A percentile compares a stretch with the other conserved stretches of the same genome.
Evolutionary conservation across 2,113 vertebrate species (phyloP).

Genomic region (Gallinago media): DNA sequence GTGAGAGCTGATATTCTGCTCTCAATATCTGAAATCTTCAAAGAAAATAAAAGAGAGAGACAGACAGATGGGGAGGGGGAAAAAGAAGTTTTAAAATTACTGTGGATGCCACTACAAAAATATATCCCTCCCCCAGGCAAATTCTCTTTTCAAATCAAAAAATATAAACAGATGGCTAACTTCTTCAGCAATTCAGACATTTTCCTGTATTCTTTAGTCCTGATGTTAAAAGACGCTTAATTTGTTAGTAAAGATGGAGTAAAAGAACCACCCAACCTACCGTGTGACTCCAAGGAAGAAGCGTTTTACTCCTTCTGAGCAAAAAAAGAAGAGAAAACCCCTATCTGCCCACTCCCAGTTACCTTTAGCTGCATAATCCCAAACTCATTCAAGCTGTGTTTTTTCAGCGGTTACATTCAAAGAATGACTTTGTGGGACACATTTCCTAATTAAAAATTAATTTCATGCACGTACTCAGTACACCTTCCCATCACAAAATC

Average conservation of each 20-base stretch:
- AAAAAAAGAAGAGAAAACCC: neutral
- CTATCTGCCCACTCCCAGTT: neutral
- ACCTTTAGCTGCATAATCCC: neutral
- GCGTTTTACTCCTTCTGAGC: constrained; percentile 19
- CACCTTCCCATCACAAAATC: neutral
- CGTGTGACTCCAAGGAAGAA: neutral
- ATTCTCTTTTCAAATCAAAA: neutral
- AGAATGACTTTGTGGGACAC: neutral
- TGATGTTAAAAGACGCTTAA: neutral
- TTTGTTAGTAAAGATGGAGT: neutral
- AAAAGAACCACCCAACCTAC: constrained; percentile 41
- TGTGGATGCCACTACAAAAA: constrained; percentile 35
- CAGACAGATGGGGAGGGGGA: constrained; percentile 49
- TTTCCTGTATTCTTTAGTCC: neutral
- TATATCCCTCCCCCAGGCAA: constrained; percentile 30
- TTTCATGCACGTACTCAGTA: neutral
- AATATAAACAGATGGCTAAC: constrained; percentile 7
- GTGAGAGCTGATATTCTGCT: constrained; percentile 95
- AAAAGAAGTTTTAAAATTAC: constrained; percentile 64
- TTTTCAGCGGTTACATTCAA: neutral
- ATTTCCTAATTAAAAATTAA: neutral
- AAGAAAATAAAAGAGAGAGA: constrained; percentile 59
- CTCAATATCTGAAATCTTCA: constrained; percentile 96
- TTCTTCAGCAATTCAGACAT: constrained; percentile 26
- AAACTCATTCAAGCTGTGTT: neutral